Base-by-base conservation (phyloP, 2,113 vertebrate genomes). In the Plecturocebus donacophilus region DNA sequence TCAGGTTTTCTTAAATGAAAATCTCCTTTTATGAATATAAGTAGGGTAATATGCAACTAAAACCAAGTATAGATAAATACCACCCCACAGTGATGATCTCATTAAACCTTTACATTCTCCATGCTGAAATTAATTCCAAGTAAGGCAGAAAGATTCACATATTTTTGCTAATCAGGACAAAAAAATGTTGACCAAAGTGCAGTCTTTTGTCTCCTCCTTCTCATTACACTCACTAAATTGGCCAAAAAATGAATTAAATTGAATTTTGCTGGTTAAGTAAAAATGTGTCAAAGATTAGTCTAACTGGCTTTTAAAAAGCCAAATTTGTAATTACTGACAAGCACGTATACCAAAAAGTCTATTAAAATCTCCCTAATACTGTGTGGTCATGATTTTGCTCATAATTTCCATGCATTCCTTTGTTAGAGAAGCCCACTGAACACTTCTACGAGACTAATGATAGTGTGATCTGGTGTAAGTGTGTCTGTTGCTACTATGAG, bases 181-280 rank as follows among this genome's bases (percentile, higher is more conserved):
- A 20, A 98, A 95, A 0, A 0, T n/a, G 2, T 82, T 97, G 89
- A 66, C 23, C 17, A 8, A 95, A 49, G 14, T 4, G 95, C 42
- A 94, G 27, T 21, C 87, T 96, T 95, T 94, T 61, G 42, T 88
- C 84, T 93, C 49, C 16, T 94, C 5, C 17, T 61, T 35, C 27
- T 97, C 81, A 94, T 42, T 66, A 20, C 2, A 16, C 35, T 25
- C 38, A n/a, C 70, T 56, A 90, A 61, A 81, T 30, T 90, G 76
- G 89, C 84, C 80, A 79, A 95, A 97, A 93, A 95, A 45, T 82
- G 45, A 96, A 92, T 83, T 54, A 89, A 73, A 82, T 30, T 89
- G 64, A 94, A 71, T 58, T 92, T 91, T 90, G 35, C 87, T 35
- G 23, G 61, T 64, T 94, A 96, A 96, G 71, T 90, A 47, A 70